These are phyloP conservation scores for Mesorhabditis sp. DNA, from an alignment of 2,888 invertebrate species.

Conservation along the genomic window DNA sequence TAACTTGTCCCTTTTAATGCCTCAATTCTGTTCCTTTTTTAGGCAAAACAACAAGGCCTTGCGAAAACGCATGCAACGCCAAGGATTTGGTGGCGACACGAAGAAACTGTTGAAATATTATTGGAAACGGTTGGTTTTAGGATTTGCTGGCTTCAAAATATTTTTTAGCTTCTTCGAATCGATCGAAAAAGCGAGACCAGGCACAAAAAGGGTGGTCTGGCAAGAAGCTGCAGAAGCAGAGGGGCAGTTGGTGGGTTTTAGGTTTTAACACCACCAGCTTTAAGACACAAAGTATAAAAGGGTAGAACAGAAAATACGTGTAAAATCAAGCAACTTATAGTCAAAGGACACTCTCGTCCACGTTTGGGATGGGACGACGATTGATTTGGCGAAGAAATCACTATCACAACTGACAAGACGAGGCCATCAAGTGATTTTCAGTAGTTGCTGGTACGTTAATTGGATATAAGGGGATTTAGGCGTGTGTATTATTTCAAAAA, in stretches of 20 bases:
- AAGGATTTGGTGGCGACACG: slow-evolving; percentile 19
- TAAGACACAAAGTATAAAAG: too few species aligned
- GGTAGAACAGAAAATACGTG: too few species aligned
- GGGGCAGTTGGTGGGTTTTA: too few species aligned
- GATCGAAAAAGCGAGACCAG: slow-evolving; percentile 16
- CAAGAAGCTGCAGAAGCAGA: slow-evolving; percentile 65
- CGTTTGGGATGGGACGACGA: slow-evolving; percentile 70
- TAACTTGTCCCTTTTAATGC: too few species aligned
- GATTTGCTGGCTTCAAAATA: not conserved
- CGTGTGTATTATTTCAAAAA: not conserved
- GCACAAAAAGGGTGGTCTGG: slow-evolving; percentile 20
- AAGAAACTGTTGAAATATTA: slow-evolving; percentile 19
- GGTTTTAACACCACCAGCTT: too few species aligned
- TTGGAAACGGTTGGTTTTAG: slow-evolving; percentile 14
- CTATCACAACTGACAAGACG: slow-evolving; percentile 18
- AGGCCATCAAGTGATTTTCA: slow-evolving; percentile 64
- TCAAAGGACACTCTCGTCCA: slow-evolving; percentile 67
- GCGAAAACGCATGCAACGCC: slow-evolving; percentile 16
- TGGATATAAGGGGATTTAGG: slow-evolving; percentile 13
- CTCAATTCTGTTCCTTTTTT: not conserved
- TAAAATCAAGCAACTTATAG: not conserved
- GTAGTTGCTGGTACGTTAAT: slow-evolving; percentile 74
- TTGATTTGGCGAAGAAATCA: slow-evolving; percentile 18
- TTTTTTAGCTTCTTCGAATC: slow-evolving; percentile 11
- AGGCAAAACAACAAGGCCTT: slow-evolving; percentile 22